These are phyloP conservation scores for Tangara arthus DNA, from an alignment of 2,797 vertebrate genomes.

Conservation along the genomic window DNA sequence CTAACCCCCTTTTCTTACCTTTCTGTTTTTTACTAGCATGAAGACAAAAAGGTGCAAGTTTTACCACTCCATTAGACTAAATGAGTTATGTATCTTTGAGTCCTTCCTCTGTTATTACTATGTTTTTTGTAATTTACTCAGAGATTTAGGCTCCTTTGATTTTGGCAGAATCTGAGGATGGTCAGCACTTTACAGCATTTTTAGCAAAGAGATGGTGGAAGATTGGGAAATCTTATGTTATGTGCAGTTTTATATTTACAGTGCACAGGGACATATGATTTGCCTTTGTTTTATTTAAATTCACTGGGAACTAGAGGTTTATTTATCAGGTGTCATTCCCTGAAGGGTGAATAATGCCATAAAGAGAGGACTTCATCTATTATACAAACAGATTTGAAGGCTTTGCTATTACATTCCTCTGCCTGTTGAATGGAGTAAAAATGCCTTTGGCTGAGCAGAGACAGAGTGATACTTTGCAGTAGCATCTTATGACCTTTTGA, in stretches of 20 bases:
- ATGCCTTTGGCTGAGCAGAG: neutral
- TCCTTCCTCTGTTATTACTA: neutral
- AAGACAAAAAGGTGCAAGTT: neutral
- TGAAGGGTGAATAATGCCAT: constrained; percentile 16
- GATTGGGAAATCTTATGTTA: neutral
- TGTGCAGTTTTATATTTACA: neutral
- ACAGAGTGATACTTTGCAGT: neutral
- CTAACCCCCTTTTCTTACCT: fast-evolving
- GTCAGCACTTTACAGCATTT: neutral
- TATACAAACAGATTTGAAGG: constrained; percentile 12
- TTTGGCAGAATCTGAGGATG: neutral
- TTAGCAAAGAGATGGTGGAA: neutral
- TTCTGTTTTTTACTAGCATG: neutral
- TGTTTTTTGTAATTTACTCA: neutral
- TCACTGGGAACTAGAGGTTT: neutral
- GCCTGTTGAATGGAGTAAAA: neutral
- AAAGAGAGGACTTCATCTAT: neutral
- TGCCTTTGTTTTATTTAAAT: constrained; percentile 43
- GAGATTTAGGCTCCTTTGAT: neutral
- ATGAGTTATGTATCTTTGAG: neutral
- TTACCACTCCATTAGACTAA: neutral
- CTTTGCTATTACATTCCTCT: neutral
- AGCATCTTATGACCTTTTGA: constrained; percentile 57
- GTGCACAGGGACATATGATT: neutral
- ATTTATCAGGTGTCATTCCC: constrained; percentile 49